These are phyloP conservation scores for Enteromius mattozi DNA, from an alignment of 2,797 vertebrate species.

Conservation along the genomic window DNA sequence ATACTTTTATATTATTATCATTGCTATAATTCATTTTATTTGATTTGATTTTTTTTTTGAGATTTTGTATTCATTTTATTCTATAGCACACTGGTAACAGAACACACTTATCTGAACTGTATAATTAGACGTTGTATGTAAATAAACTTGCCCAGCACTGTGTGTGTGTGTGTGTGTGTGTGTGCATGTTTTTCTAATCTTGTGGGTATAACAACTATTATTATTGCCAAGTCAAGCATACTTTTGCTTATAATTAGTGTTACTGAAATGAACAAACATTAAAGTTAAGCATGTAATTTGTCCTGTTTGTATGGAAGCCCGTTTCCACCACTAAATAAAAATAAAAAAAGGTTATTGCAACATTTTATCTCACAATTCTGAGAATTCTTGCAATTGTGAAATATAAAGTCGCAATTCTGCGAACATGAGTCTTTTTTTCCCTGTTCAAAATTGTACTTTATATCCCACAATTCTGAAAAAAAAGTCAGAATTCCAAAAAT, in stretches of 20 bases:
- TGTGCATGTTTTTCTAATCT: conserved; percentile 5
- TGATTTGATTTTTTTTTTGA: too few relatives aligned
- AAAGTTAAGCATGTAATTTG: background rate
- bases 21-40: background rate
- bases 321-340: too few relatives aligned
- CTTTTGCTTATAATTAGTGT: conserved; percentile 8
- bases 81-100: background rate
- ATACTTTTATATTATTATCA: background rate
- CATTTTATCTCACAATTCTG: too few relatives aligned
- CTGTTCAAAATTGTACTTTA: too few relatives aligned
- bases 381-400: too few relatives aligned
- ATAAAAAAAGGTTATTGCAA: too few relatives aligned
- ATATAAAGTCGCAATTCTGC: too few relatives aligned
- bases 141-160: background rate
- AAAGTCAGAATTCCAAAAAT: too few relatives aligned
- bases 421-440: too few relatives aligned
- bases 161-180: conserved; percentile 6
- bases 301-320: background rate
- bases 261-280: background rate
- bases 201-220: background rate
- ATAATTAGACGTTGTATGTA: conserved; percentile 10
- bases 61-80: background rate
- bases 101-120: conserved; percentile 1
- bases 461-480: too few relatives aligned
- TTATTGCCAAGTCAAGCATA: conserved; percentile 27